Base-by-base conservation (phyloP, 2,797 vertebrate species). In the Hippocampus kuda region DNA sequence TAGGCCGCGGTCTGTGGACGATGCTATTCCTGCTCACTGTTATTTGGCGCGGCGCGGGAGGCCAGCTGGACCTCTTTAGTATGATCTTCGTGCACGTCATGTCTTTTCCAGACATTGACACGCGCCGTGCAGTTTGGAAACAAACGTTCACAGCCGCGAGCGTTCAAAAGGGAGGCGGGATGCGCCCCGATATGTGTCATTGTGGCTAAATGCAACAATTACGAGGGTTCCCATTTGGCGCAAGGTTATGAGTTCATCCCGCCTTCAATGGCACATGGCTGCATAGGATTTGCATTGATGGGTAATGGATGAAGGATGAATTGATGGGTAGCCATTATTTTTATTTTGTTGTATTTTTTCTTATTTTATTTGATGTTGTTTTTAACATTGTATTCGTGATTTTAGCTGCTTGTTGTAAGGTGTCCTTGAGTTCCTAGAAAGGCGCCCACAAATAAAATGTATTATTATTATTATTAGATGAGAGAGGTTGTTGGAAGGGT, bases 1-100 rank as follows among this genome's bases (percentile, higher is more conserved):
- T 75, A 88, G 86, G 42, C 76, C 78, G 77, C 63, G 63, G 63
- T 78, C 79, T 81, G 53, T 76, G 67, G 72, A 73, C 65, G 78
- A 78, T 71, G 68, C 86, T 89, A 88, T 89, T 88, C 85, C 68
- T 20, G 81, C 81, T 82, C 79, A 74, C 83, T 85, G 85, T 73
- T 82, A 83, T 84, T 88, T 84, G 79, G 82, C 84, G 79, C 64
- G 1, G 68, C 73, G 78, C 64, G 72, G 82, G 75, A 81, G 79
- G 81, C 69, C 1, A 83, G 82, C 78, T 80, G 80, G 70, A 71
- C 34, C 69, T 59, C 73, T 67, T 75, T 70, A 75, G 79, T 80
- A 27, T 64, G 5, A 49, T 53, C 16, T 20, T 10, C 13, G 61
- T 70, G 71, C 72, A 79, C 77, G 75, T 75, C 64, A 77, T 79